Evolutionary conservation across 2,888 invertebrate species (phyloP), one percentile per base, ranked within the genome.

Genomic region (Epinotia ramella): DNA sequence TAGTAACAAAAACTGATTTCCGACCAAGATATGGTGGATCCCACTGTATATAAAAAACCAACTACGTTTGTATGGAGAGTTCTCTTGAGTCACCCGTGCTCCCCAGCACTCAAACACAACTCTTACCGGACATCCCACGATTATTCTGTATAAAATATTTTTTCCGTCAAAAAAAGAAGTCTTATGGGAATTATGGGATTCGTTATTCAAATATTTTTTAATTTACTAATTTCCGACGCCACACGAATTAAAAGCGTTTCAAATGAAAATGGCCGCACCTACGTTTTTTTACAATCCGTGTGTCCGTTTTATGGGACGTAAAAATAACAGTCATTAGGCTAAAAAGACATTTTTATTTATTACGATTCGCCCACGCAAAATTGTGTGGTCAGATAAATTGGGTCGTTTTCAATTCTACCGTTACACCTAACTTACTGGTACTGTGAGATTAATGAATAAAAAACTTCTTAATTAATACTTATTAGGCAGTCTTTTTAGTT

Each of bases 241-340:
- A 59, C 24, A 28, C 6, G 40, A 40, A 59, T n/a, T 33, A 62
- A 62, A 33, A 28, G 40, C 40, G n/a, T 62, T 62, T 16, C n/a
- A n/a, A 12, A 62, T 33, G 6, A 62, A 33, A 33, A 62, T 16
- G 28, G 28, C 28, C 62, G n/a, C 62, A n/a, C 62, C 62, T 33
- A 62, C 62, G n/a, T 53, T 62, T 28, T 60, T 62, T 33, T 62
- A 62, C 62, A 62, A 62, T 62, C 33, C 59, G 59, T 28, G 33
- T 62, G 13, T 62, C n/a, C 62, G n/a, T 62, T 62, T 62, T 62
- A 62, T 62, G 28, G 62, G 62, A 62, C 62, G 16, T 60, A 16
- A 62, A 62, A 62, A 62, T 62, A 62, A 62, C 62, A 33, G 33
- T 33, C 62, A 62, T 62, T 62, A 62, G 16, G 62, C 33, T 16